Conservation (phyloP, 2,113 vertebrate genomes). For the Furnarius figulus region DNA sequence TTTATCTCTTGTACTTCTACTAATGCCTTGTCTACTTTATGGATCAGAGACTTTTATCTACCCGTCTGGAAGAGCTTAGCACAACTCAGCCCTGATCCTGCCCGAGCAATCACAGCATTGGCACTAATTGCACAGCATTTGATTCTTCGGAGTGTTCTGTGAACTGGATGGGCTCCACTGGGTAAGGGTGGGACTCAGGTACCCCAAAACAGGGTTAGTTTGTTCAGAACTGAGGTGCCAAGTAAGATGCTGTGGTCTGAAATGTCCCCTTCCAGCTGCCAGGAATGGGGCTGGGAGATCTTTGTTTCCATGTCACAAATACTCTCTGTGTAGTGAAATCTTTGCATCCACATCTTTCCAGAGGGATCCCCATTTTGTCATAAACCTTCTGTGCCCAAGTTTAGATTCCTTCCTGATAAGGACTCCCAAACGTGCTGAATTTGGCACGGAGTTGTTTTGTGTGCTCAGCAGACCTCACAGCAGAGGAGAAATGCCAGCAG, state of each 20-base stretch:
- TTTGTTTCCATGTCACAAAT: neutral
- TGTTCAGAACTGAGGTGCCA: neutral
- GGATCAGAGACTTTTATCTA: conserved; percentile 37
- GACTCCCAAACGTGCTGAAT: neutral
- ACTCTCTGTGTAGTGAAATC: neutral
- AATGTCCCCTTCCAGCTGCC: neutral
- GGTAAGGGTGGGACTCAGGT: neutral
- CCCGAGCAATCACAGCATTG: neutral
- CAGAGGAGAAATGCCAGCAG: neutral
- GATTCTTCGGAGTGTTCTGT: neutral
- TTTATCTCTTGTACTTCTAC: conserved; percentile 6
- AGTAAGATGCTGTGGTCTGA: neutral
- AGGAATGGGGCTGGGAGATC: neutral
- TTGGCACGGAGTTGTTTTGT: neutral
- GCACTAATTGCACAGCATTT: neutral
- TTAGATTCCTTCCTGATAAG: neutral
- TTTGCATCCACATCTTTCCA: neutral
- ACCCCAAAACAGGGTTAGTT: neutral
- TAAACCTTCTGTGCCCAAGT: neutral
- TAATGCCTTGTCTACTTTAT: conserved; percentile 25
- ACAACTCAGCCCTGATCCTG: neutral
- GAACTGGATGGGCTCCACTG: neutral
- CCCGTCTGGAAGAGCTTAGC: conserved; percentile 24
- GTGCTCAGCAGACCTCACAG: neutral
- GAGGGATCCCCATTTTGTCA: neutral